Conservation (phyloP, 2,888 invertebrate genomes). For the Leptopterna dolabrata region DNA sequence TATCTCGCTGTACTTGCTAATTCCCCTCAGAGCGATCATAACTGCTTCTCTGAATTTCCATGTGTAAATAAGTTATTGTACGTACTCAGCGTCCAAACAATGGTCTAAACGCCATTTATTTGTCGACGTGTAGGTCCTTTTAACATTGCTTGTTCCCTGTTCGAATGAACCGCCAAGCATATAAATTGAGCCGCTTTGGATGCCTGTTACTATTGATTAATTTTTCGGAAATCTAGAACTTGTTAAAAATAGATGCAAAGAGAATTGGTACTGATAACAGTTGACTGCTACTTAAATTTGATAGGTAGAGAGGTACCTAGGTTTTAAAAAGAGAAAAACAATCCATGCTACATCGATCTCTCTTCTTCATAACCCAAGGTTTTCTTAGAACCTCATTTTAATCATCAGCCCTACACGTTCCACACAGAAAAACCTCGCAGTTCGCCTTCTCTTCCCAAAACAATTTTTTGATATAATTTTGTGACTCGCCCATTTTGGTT, state of each 20-base stretch:
- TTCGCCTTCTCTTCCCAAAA: neutral
- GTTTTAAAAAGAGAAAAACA: neutral
- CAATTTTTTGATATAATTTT: neutral
- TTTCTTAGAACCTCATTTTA: neutral
- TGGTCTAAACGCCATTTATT: neutral
- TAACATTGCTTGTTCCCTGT: too few species aligned
- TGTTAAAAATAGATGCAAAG: too few species aligned
- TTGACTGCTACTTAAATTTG: too few species aligned
- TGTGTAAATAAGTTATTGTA: neutral
- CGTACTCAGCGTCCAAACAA: neutral
- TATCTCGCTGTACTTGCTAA: neutral
- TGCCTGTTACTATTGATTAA: too few species aligned
- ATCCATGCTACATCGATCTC: neutral
- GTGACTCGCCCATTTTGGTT: slow-evolving; percentile 19
- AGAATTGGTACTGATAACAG: too few species aligned
- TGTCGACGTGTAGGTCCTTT: neutral
- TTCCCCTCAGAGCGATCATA: neutral
- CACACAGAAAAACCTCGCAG: neutral
- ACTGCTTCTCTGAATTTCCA: neutral
- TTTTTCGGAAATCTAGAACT: too few species aligned
- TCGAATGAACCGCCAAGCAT: too few species aligned
- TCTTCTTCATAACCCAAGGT: neutral
- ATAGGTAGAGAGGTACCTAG: too few species aligned
- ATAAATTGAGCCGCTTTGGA: too few species aligned
- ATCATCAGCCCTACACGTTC: neutral